A percentile compares a stretch with the other conserved stretches of the same genome.
Evolutionary conservation across 2,797 vertebrate genomes (phyloP).

Genomic region (Phrynocephalus vlangalii): DNA sequence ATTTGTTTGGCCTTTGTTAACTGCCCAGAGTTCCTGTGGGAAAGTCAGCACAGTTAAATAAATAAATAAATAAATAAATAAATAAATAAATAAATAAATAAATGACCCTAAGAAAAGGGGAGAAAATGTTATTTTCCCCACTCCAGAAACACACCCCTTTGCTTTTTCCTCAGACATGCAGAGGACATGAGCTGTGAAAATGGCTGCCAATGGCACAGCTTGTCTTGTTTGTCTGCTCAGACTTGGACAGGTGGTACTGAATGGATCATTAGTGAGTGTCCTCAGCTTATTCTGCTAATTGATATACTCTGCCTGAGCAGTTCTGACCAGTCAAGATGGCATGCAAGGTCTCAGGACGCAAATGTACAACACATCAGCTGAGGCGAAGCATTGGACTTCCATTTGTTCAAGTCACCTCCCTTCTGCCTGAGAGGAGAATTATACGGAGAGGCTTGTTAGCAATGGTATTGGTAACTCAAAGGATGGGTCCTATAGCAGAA

Average conservation of each 20-base stretch:
- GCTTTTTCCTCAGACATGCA: not conserved
- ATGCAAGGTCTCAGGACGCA: not conserved
- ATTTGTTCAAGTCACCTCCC: too few species aligned
- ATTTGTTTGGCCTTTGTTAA: too few species aligned
- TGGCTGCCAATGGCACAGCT: not conserved
- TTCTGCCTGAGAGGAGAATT: not conserved
- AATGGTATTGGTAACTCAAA: not conserved
- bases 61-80: too few species aligned
- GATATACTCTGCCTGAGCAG: not conserved
- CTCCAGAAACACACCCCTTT: not conserved
- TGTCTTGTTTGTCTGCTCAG: not conserved
- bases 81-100: too few species aligned
- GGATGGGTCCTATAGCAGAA: not conserved
- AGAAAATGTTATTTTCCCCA: not conserved
- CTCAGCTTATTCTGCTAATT: not conserved
- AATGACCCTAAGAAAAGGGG: not conserved
- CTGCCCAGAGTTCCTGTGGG: too few species aligned
- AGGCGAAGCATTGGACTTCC: not conserved
- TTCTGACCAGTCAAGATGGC: not conserved
- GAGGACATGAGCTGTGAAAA: not conserved
- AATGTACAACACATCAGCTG: not conserved
- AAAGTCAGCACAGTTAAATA: too few species aligned
- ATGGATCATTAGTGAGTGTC: not conserved
- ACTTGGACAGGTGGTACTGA: not conserved
- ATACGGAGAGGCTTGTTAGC: not conserved